Percentiles rank a stretch among this genome's conserved stretches.
Evolutionary conservation across 2,113 vertebrate species (phyloP).

Genomic region (Sisor rabdophorus): DNA sequence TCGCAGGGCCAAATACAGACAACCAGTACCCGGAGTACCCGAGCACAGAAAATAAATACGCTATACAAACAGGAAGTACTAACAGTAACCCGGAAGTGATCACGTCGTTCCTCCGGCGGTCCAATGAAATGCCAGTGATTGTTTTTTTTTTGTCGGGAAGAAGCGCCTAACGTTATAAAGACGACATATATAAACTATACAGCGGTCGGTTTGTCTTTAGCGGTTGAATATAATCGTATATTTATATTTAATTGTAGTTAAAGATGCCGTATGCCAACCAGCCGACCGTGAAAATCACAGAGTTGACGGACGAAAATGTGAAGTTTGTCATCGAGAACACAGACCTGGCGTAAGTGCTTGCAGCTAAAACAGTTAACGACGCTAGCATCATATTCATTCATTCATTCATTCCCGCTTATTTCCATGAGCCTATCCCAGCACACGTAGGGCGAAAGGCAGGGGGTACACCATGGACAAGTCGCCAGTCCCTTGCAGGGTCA

Average conservation of each 20-base stretch:
- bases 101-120: neutral
- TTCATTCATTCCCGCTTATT: too few species aligned
- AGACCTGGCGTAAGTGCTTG: constrained; percentile 82
- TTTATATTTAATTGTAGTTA: neutral
- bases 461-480: too few species aligned
- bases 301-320: constrained; percentile 92
- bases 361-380: neutral
- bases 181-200: too few species aligned
- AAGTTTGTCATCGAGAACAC: constrained; percentile 98
- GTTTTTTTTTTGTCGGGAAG: neutral
- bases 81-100: neutral
- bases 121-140: neutral
- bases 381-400: neutral
- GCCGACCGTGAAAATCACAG: constrained; percentile 92
- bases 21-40: too few species aligned
- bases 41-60: too few species aligned
- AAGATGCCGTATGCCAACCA: constrained; percentile 96
- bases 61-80: neutral
- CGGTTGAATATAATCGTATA: neutral
- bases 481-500: too few species aligned
- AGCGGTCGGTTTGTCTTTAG: neutral
- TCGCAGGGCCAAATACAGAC: too few species aligned
- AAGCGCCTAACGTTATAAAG: neutral
- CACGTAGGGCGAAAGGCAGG: too few species aligned
- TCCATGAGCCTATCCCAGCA: too few species aligned